A percentile compares a stretch with the other conserved stretches of the same genome.
These are phyloP conservation scores for Anhinga rufa DNA, from an alignment of 2,113 vertebrate genomes.

Conservation along the genomic window DNA sequence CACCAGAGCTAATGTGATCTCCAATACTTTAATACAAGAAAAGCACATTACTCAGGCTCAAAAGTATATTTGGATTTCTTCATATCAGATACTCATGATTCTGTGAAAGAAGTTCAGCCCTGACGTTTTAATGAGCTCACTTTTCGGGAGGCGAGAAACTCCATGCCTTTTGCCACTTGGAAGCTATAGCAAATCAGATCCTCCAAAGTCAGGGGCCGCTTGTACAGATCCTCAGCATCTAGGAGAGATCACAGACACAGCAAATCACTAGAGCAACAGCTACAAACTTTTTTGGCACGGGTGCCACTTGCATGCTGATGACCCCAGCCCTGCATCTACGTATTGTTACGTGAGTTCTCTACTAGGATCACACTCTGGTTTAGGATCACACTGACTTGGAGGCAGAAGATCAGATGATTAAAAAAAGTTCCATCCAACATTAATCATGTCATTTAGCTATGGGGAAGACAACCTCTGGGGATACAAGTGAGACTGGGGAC, in stretches of 20 bases:
- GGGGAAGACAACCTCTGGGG: background rate
- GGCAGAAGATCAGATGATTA: background rate
- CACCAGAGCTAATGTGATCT: background rate
- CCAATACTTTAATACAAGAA: background rate
- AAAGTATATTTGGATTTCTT: background rate
- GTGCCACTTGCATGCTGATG: background rate
- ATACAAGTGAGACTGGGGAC: background rate
- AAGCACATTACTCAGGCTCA: background rate
- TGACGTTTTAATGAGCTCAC: constrained; percentile 60
- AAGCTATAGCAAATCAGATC: constrained; percentile 95
- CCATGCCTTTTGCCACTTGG: constrained; percentile 96
- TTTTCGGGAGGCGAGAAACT: constrained; percentile 92
- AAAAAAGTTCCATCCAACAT: background rate
- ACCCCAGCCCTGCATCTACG: background rate
- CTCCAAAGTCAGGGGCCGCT: constrained; percentile 86
- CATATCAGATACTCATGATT: background rate
- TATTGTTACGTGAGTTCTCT: background rate
- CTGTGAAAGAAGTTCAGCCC: background rate
- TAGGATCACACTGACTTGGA: background rate
- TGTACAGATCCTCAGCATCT: constrained; percentile 90
- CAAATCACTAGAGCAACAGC: background rate
- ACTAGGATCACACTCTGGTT: background rate
- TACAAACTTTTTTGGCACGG: background rate
- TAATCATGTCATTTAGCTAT: background rate
- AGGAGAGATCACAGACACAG: constrained; percentile 24